These are phyloP conservation scores for Epinotia bilunana DNA, from an alignment of 2,888 invertebrate genomes.

Conservation along the genomic window DNA sequence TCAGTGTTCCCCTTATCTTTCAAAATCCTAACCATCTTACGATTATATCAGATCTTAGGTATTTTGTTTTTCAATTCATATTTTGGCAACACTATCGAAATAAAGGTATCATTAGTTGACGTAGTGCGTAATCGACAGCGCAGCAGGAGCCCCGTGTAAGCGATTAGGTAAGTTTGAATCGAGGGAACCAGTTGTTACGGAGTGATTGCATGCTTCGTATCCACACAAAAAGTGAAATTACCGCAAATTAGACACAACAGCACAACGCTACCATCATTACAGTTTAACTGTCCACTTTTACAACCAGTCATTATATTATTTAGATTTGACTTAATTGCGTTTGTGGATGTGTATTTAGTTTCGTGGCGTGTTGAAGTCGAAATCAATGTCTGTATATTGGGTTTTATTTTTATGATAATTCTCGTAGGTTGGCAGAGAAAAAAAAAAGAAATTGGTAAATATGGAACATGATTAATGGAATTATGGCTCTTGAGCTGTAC, in stretches of 20 bases:
- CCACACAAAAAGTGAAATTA: constrained; percentile 44
- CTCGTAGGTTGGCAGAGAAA: no score
- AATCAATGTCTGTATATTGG: not conserved
- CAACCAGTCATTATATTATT: constrained; percentile 31
- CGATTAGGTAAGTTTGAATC: constrained; percentile 39
- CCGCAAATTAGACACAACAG: constrained; percentile 40
- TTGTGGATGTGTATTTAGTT: constrained; percentile 1
- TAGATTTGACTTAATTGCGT: not conserved
- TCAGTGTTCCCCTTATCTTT: no score
- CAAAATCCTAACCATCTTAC: no score
- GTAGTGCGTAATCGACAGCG: constrained; percentile 5
- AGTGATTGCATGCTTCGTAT: constrained; percentile 41
- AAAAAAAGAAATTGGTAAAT: no score
- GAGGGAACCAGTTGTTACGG: constrained; percentile 40
- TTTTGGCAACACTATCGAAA: no score
- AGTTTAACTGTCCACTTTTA: constrained; percentile 40
- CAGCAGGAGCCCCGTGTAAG: not conserved
- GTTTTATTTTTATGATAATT: not conserved
- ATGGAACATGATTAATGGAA: no score
- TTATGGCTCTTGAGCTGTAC: no score
- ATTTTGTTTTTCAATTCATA: no score
- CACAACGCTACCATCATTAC: constrained; percentile 38
- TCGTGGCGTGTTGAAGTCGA: not conserved
- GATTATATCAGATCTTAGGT: no score
- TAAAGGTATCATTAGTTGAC: not conserved